phyloP scores from a whole-genome alignment of 1,140 invertebrate genomes.

The Callitettix versicolor region DNA sequence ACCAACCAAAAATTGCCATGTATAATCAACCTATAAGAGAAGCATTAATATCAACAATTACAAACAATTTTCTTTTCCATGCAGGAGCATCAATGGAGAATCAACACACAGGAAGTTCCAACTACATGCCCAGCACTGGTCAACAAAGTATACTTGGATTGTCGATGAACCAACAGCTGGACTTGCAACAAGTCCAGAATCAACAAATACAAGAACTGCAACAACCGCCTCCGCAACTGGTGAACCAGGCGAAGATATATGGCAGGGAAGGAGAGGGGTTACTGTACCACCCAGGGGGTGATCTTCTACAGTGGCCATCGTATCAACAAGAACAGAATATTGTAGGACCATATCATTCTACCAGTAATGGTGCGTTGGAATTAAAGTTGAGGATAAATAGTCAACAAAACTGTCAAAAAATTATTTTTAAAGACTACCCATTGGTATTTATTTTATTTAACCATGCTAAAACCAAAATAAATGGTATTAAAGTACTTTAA shows the following conservation, averaged over 20 bases:
- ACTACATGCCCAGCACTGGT: neutral
- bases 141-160: neutral
- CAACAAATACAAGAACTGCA: conserved; percentile 14
- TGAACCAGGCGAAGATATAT: conserved; percentile 18
- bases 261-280: conserved; percentile 27
- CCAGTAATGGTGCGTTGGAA: neutral
- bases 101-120: neutral
- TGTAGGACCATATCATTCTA: neutral
- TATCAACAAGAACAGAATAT: conserved; percentile 16
- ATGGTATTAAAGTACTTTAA: no score
- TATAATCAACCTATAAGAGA: no score
- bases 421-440: no score
- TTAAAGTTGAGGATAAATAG: neutral
- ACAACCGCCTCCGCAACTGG: conserved; percentile 11
- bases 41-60: no score
- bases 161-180: conserved; percentile 8
- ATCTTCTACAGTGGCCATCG: conserved; percentile 13
- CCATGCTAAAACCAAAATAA: no score
- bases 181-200: conserved; percentile 14
- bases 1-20: no score
- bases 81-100: neutral
- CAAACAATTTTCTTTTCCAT: no score
- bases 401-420: no score
- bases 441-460: no score
- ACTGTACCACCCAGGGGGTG: conserved; percentile 4